Evolutionary conservation across 2,888 invertebrate species (phyloP).

Genomic region (Lypha dubia): DNA sequence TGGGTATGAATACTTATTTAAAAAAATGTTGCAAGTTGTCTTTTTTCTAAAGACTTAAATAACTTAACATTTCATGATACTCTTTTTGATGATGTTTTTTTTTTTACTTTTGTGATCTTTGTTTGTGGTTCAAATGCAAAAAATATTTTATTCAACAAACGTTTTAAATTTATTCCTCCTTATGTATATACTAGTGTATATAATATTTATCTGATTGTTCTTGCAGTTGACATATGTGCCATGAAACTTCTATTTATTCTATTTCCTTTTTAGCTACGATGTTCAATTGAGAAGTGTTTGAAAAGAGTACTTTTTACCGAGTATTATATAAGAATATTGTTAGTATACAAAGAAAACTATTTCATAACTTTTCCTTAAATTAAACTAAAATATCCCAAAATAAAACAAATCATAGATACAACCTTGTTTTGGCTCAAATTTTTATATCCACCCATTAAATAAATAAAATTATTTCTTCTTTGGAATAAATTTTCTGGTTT

Average conservation of each 20-base stretch:
- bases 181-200: slow-evolving; percentile 17
- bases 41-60: background rate
- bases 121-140: slow-evolving; percentile 29
- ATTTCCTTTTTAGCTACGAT: background rate
- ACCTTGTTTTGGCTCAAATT: too few relatives aligned
- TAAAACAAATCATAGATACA: too few relatives aligned
- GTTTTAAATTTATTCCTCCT: slow-evolving; percentile 8
- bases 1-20: too few relatives aligned
- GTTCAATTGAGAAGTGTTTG: slow-evolving; percentile 1
- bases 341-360: background rate
- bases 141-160: slow-evolving; percentile 17
- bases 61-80: background rate
- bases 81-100: background rate
- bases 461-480: background rate
- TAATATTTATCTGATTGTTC: slow-evolving; percentile 23
- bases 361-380: background rate
- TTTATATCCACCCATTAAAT: background rate
- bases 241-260: background rate
- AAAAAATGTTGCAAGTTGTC: too few relatives aligned
- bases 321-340: too few relatives aligned
- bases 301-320: background rate
- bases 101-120: slow-evolving; percentile 20
- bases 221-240: slow-evolving; percentile 22
- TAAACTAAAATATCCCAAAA: too few relatives aligned
- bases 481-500: background rate